Evolutionary conservation across 2,113 vertebrate genomes (phyloP).

Genomic region (Thryonomys swinderianus): DNA sequence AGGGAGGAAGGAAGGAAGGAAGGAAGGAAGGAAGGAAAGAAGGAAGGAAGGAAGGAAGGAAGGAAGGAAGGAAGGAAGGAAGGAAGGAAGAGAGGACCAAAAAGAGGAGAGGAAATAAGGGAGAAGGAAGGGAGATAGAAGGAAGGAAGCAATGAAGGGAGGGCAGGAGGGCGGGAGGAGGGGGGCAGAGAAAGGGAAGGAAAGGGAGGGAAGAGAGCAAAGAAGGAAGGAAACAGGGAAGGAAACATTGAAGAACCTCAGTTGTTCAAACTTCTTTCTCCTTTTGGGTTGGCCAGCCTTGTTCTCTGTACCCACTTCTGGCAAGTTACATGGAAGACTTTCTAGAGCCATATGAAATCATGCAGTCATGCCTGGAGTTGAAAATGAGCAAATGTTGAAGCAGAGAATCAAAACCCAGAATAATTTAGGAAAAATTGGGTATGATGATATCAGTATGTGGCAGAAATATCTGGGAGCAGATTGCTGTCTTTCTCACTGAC

Average conservation of each 20-base stretch:
- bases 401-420: not conserved
- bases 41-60: too few species aligned
- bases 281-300: not conserved
- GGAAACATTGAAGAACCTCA: not conserved
- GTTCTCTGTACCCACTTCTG: not conserved
- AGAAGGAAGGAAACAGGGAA: not conserved
- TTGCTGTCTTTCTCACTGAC: too few species aligned
- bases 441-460: not conserved
- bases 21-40: not conserved
- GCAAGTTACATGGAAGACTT: not conserved
- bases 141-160: not conserved
- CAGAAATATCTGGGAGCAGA: not conserved
- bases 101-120: not conserved
- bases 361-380: not conserved
- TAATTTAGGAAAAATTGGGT: not conserved
- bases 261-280: not conserved
- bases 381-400: not conserved
- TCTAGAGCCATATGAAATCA: not conserved
- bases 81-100: too few species aligned
- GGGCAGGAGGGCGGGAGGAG: not conserved
- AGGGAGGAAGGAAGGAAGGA: not conserved
- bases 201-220: not conserved
- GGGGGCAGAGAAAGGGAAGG: too few species aligned
- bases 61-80: too few species aligned
- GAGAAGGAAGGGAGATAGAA: too few species aligned